Percentiles rank a stretch among this genome's conserved stretches.
Conservation (phyloP, 2,888 invertebrate genomes). For the Eristalis pertinax region DNA sequence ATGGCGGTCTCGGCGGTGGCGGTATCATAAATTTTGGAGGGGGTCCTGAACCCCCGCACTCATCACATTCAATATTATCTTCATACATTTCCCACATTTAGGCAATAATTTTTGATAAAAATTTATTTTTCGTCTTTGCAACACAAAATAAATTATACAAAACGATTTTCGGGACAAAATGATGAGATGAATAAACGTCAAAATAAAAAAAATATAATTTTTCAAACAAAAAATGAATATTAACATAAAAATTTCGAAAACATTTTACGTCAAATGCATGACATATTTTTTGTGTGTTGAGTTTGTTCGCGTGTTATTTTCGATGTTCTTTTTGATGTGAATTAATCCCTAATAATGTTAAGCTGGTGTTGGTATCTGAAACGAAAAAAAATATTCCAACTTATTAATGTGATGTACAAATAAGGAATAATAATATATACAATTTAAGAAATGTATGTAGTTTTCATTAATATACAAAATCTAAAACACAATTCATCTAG, state of each 20-base stretch:
- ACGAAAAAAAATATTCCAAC: background rate
- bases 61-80: slow-evolving; percentile 80
- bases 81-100: slow-evolving; percentile 82
- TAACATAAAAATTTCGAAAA: slow-evolving; percentile 8
- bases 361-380: slow-evolving; percentile 44
- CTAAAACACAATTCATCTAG: no score
- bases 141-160: slow-evolving; percentile 15
- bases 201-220: slow-evolving; percentile 9
- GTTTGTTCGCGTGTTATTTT: background rate
- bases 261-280: slow-evolving; percentile 62
- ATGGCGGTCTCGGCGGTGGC: slow-evolving; percentile 80
- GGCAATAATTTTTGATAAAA: slow-evolving; percentile 21
- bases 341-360: background rate
- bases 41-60: slow-evolving; percentile 80
- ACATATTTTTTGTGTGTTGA: slow-evolving; percentile 45
- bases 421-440: no score
- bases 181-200: background rate
- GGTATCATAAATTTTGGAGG: slow-evolving; percentile 81
- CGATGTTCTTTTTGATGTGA: background rate
- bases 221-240: slow-evolving; percentile 22
- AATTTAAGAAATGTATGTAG: no score
- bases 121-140: slow-evolving; percentile 2
- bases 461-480: no score
- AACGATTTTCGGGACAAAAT: slow-evolving; percentile 6
- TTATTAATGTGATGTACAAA: no score